Percentiles rank a stretch among this genome's conserved stretches.
Conservation (phyloP, 2,113 vertebrate species). For the Ardeotis arabs region DNA sequence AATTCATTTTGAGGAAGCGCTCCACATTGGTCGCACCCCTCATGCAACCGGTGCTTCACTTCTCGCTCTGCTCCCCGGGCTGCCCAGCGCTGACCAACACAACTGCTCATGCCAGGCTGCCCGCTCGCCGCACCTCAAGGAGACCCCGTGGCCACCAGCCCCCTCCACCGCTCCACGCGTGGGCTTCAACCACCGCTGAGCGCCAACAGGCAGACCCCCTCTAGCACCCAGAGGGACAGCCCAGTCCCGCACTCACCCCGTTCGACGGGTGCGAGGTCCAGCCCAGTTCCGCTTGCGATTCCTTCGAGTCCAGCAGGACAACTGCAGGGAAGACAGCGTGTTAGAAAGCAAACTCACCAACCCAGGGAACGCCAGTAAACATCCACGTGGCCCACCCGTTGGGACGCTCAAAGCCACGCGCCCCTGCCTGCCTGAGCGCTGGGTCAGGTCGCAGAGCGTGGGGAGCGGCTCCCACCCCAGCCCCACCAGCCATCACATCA, state of each 20-base stretch:
- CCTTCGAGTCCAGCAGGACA: constrained; percentile 93
- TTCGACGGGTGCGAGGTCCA: constrained; percentile 93
- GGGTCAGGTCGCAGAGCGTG: rapidly evolving
- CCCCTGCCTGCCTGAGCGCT: rapidly evolving
- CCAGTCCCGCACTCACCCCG: constrained; percentile 80
- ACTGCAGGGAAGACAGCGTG: constrained; percentile 69
- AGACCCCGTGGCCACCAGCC: rapidly evolving
- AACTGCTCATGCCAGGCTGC: rapidly evolving
- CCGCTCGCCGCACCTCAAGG: rapidly evolving
- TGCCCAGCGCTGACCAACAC: rapidly evolving
- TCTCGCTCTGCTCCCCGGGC: rapidly evolving
- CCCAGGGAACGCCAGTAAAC: rapidly evolving
- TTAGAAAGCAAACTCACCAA: neutral
- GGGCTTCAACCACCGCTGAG: neutral
- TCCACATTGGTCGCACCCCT: rapidly evolving
- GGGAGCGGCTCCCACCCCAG: neutral
- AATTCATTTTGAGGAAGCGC: neutral
- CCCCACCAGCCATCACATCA: neutral
- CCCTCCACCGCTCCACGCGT: rapidly evolving
- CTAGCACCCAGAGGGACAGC: neutral
- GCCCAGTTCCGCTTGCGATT: constrained; percentile 93
- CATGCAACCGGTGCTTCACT: rapidly evolving
- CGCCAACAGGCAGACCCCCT: neutral
- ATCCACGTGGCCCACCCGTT: rapidly evolving
- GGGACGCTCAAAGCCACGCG: neutral